Evolutionary conservation across 2,797 vertebrate genomes (phyloP), one percentile per base, ranked within the genome.

Genomic region (Sphenopsis melanotis): DNA sequence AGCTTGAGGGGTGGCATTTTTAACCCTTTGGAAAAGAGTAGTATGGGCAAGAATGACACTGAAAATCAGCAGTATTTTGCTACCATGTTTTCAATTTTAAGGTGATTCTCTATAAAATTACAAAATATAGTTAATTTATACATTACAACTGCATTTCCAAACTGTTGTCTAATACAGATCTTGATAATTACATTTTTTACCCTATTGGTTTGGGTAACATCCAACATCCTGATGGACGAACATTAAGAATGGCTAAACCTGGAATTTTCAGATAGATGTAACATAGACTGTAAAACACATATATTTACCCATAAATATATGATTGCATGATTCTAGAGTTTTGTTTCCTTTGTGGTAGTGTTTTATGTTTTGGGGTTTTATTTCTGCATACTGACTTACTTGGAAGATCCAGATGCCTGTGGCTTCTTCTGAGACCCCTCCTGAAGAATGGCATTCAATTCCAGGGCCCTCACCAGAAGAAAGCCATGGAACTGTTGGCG

Each of bases 361-460:
- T 23, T 29, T 26, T 56, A n/a, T 6, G 5, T 61, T 55, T 55
- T 27, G 26, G 8, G 8, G 5, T 2, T 37, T 36, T 78, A 11
- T 77, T 75, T 57, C n/a, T 77, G 9, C n/a, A 18, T 90, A 6
- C 37, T 81, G 50, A 56, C 20, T 83, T 64, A 37, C 19, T 52
- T 82, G 53, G 41, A 77, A 85, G 32, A 11, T 89, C 18, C 18
- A 71, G 12, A 32, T 77, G 24, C 36, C 50, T 85, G 36, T 50
- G 47, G 41, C 37, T 61, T 87, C 36, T 82, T 36, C 66, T n/a
- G 52, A 86, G n/a, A 86, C 27, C 19, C 4, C 3, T n/a, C 17
- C 27, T 61, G 19, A 39, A 65, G 12, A 49, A 36, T 0, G 0
- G 2, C 19, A 19, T 72, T 18, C 39, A 81, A 1, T 19, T 63